Conservation (phyloP, 2,113 vertebrate genomes). For the Acinonyx jubatus region DNA sequence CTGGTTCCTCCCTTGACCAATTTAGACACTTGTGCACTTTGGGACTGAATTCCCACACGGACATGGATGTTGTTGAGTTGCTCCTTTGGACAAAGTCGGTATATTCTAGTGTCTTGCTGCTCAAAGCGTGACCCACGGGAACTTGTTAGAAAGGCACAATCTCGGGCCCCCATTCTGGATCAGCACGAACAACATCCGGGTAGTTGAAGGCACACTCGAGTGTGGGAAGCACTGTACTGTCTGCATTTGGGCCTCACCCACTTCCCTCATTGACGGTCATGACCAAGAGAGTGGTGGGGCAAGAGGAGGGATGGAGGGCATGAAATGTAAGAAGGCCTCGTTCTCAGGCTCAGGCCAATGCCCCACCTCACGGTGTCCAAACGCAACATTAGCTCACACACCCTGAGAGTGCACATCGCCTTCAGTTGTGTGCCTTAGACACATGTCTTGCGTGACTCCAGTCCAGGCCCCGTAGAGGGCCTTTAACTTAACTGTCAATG, state of each 20-base stretch:
- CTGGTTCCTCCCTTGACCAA: neutral
- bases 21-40: neutral
- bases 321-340: neutral
- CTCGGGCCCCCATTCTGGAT: neutral
- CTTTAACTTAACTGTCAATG: no score
- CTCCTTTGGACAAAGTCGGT: neutral
- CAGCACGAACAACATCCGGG: neutral
- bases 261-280: neutral
- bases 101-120: neutral
- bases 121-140: neutral
- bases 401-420: rapidly evolving
- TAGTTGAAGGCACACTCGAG: rapidly evolving
- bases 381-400: neutral
- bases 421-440: no score
- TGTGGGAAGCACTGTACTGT: rapidly evolving
- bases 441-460: neutral
- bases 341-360: no score
- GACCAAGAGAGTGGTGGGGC: neutral
- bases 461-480: neutral
- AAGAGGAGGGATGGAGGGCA: neutral
- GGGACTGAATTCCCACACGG: neutral
- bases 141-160: neutral
- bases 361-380: neutral
- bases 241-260: rapidly evolving
- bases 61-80: neutral